Percentiles rank a stretch among this genome's conserved stretches.
Conservation (phyloP, 1,140 invertebrate species). For the Lordiphosa stackelbergi region DNA sequence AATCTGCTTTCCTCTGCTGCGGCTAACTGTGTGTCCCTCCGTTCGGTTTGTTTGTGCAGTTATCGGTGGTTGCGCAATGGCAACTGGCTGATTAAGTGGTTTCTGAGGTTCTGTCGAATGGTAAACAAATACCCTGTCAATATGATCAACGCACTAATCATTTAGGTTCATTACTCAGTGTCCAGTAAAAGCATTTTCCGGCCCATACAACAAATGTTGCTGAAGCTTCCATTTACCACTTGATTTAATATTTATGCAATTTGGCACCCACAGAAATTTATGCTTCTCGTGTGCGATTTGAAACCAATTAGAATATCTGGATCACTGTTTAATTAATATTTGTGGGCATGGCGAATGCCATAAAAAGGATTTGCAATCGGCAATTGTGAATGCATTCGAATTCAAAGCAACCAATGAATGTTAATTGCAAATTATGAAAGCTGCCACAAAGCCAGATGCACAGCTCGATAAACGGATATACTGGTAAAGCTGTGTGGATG, state of each 20-base stretch:
- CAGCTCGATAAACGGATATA: too few relatives aligned
- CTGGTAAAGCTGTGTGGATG: background rate
- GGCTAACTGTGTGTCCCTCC: background rate
- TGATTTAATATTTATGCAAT: slow-evolving; percentile 14
- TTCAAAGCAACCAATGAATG: too few relatives aligned
- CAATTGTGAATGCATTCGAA: slow-evolving; percentile 1
- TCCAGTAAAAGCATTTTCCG: background rate
- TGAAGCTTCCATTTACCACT: background rate
- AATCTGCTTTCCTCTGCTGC: slow-evolving; percentile 1
- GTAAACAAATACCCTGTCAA: background rate
- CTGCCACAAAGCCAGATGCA: too few relatives aligned
- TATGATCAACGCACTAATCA: slow-evolving; percentile 6
- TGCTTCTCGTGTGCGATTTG: background rate
- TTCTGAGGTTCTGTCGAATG: slow-evolving; percentile 1
- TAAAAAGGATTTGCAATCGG: slow-evolving; percentile 1
- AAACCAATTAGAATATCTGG: background rate
- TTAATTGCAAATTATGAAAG: too few relatives aligned
- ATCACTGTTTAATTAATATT: slow-evolving; percentile 3
- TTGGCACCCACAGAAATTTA: background rate
- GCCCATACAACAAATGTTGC: too few relatives aligned
- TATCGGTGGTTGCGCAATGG: background rate
- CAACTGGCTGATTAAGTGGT: slow-evolving; percentile 9
- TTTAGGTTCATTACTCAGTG: slow-evolving; percentile 5
- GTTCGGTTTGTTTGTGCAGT: slow-evolving; percentile 6
- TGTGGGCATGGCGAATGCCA: background rate